Evolutionary conservation across 2,888 invertebrate genomes (phyloP), one percentile per base, ranked within the genome.

Genomic region (Chironomus riparius): DNA sequence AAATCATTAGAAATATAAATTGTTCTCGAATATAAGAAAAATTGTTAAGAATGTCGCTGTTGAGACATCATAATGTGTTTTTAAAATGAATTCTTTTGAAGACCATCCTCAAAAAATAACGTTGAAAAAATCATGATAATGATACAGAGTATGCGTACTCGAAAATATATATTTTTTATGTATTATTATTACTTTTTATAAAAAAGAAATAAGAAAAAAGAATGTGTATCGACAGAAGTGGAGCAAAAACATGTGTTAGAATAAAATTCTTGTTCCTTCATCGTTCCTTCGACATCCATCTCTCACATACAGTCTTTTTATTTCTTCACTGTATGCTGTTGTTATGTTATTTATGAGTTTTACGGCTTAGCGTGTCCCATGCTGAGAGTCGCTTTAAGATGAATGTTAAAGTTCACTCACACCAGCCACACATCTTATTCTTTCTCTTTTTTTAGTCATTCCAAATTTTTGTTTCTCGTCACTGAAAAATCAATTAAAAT

Each of bases 351-450:
- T 72, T 72, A 72, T 72, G 72, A 62, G 72, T 72, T 62, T 62
- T 56, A 47, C 48, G 71, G 71, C 50, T 61, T 15, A 38, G 48
- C 22, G 21, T 47, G 38, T 61, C 72, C 22, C 72, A 72, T 61
- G 72, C 72, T 72, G 72, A 72, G 72, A 21, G 18, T 62, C 15
- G 61, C 48, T 28, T 18, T 72, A 22, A 18, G 47, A 62, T 18
- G 72, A 47, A 21, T 68, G 71, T 61, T 62, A 72, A 72, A 72
- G 72, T 72, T 72, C 72, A 72, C 62, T 71, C 71, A 72, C 72
- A 72, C 61, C 47, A 72, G 4, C 4, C 3, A 1, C 3, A 1
- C 4, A n/a, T 4, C 24, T 28, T 28, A n/a, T 65, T 68, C 10
- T 47, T 6, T 22, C 12, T 21, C 6, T 47, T 15, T 38, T 22